Conservation (phyloP, 2,888 invertebrate species). For the Standfussiana lucernea region DNA sequence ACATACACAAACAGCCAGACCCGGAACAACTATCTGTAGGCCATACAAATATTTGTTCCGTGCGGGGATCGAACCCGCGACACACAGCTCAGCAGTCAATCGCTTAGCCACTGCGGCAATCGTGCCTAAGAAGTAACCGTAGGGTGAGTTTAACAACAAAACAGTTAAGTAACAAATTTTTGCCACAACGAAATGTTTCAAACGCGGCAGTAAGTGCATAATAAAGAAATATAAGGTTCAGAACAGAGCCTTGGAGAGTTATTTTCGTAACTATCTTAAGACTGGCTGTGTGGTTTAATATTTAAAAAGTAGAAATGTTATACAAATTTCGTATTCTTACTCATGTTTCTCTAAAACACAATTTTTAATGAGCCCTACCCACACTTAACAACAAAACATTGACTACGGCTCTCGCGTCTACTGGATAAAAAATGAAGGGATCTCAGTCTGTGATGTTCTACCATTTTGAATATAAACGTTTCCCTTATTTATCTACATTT, state of each 20-base stretch:
- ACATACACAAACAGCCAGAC: too few species aligned
- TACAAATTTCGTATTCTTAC: background rate
- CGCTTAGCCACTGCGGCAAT: too few species aligned
- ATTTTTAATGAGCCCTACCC: background rate
- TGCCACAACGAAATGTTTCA: background rate
- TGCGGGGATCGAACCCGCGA: too few species aligned
- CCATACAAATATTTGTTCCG: too few species aligned
- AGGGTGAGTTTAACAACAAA: background rate
- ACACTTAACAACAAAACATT: background rate
- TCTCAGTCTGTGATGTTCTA: background rate
- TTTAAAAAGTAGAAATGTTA: background rate
- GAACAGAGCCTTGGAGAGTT: background rate
- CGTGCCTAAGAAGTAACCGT: too few species aligned
- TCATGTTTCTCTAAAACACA: background rate
- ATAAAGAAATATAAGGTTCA: background rate
- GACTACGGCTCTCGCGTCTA: background rate
- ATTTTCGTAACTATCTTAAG: background rate
- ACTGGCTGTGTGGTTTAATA: background rate
- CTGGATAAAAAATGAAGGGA: background rate
- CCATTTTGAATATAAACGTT: background rate
- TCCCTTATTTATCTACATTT: background rate
- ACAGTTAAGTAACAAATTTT: background rate
- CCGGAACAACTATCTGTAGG: too few species aligned
- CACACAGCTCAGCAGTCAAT: too few species aligned
- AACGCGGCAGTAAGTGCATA: background rate